Evolutionary conservation across 1,140 invertebrate genomes (phyloP), one percentile per base, ranked within the genome.

Genomic region (Drosophila arawakana): DNA sequence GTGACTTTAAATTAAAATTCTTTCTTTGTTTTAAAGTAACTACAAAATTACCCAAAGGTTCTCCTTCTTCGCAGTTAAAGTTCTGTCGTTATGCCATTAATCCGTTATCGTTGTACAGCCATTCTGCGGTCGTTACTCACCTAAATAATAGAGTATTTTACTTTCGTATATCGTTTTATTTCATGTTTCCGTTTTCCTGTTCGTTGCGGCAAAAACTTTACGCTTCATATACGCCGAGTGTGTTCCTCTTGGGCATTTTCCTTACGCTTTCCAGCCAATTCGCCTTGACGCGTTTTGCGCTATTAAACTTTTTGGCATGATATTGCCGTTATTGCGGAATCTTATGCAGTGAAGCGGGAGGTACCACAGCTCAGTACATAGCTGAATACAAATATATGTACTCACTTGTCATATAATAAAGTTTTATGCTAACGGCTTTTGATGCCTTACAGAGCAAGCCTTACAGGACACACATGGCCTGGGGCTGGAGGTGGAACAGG

Each of bases 331-430:
- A 83, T 83, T 83, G 77, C 62, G 49, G 63, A 55, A 73, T 71
- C 70, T 60, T 13, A 75, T 7, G 9, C 2, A 21, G 54, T 11
- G 54, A 15, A 18, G 37, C 49, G 15, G 63, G 21, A 7, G 34
- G 9, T 41, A 39, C 30, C 37, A 10, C 18, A 57, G 63, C 71
- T 69, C 60, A 59, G 52, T 55, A 71, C 34, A 71, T 63, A 59
- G 59, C 65, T 75, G 73, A 52, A 75, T 75, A 68, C 62, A 63
- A 76, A 76, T 73, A 79, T 77, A 79, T 79, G 49, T 86, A 88
- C 80, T 82, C 77, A 88, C 83, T 88, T 89, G 83, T 88, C 83
- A 88, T 88, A 88, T 88, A 89, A 88, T 88, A 88, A 88, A 88
- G 73, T 88, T 88, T 88, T 83, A 88, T 88, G 83, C 81, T 88